Base-by-base conservation (phyloP, 2,113 vertebrate species). In the Nanorana parkeri region DNA sequence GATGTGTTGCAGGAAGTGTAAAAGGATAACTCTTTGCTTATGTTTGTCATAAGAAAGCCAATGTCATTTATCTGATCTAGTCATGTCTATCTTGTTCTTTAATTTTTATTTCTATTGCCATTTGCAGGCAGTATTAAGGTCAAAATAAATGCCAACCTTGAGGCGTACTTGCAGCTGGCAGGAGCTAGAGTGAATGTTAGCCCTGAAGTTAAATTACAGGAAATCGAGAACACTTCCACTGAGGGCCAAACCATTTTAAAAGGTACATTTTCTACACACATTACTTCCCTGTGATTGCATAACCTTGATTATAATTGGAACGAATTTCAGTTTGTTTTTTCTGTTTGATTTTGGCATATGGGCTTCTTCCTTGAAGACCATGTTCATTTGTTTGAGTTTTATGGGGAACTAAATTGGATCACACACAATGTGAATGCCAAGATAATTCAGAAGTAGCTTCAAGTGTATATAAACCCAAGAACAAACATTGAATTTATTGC, bases 101-200 rank as follows among this genome's bases (percentile, higher is more conserved):
- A 1, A n/a, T 21, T 61, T 61, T 61, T 21, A 24, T 15, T n/a
- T 65, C 17, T 19, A 66, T 77, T 65, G 19, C 32, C 13, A 17
- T 84, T 84, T 28, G 84, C 84, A 99, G 97, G 97, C 58, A 91
- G 89, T 29, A 91, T 98, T 88, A 94, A 86, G 52, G 87, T 99
- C 83, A 97, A 96, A 75, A 91, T 96, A 15, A 93, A 96, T 11
- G 87, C 93, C 23, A 94, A 93, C 32, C 87, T 98, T 84, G 90
- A 88, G 87, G 92, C 94, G 54, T 88, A 90, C 68, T 86, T 98
- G 83, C 86, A 93, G 68, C 87, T 99, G 55, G 90, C 91, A 71
- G 97, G 95, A 58, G 88, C 77, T 23, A 91, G 89, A 7, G 93
- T 99, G 85, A 90, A 95, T 63, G 80, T 97, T 84, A 94, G 92